These are phyloP conservation scores for Andrena chrysosceles DNA, from an alignment of 2,888 invertebrate genomes.

Conservation along the genomic window DNA sequence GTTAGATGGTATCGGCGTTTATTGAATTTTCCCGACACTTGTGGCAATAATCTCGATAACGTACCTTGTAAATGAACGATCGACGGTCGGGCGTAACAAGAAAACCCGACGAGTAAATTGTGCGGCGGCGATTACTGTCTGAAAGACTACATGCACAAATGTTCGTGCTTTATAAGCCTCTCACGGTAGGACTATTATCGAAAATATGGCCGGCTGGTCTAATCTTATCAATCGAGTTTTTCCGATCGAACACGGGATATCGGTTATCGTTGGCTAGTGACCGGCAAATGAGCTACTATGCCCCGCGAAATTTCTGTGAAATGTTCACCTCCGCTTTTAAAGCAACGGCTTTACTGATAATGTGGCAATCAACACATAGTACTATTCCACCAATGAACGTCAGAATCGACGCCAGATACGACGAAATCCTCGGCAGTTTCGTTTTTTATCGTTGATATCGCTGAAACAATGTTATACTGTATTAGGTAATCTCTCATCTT, in stretches of 20 bases:
- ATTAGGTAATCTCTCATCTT: constrained; percentile 3
- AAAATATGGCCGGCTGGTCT: constrained; percentile 46
- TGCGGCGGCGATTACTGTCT: constrained; percentile 31
- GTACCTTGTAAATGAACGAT: constrained; percentile 53
- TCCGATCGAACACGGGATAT: constrained; percentile 29
- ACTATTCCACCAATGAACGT: constrained; percentile 43
- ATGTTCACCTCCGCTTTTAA: constrained; percentile 28
- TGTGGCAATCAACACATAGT: constrained; percentile 42
- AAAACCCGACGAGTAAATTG: constrained; percentile 3
- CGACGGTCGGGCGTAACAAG: constrained; percentile 5
- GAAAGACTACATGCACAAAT: constrained; percentile 44
- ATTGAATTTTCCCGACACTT: neutral
- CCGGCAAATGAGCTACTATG: constrained; percentile 44
- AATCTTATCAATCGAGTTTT: constrained; percentile 71
- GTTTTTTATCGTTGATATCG: constrained; percentile 44
- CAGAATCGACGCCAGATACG: constrained; percentile 9
- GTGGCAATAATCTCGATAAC: constrained; percentile 4
- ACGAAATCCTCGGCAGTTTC: constrained; percentile 12
- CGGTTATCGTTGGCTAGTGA: constrained; percentile 38
- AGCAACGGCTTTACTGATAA: constrained; percentile 23
- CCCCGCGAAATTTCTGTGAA: constrained; percentile 45
- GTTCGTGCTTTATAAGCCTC: constrained; percentile 65
- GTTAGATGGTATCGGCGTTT: neutral
- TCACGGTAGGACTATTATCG: constrained; percentile 47
- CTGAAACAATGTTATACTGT: neutral